Base-by-base conservation (phyloP, 35 echinoderm and acorn worm genomes). In the Apostichopus parvimensis region DNA sequence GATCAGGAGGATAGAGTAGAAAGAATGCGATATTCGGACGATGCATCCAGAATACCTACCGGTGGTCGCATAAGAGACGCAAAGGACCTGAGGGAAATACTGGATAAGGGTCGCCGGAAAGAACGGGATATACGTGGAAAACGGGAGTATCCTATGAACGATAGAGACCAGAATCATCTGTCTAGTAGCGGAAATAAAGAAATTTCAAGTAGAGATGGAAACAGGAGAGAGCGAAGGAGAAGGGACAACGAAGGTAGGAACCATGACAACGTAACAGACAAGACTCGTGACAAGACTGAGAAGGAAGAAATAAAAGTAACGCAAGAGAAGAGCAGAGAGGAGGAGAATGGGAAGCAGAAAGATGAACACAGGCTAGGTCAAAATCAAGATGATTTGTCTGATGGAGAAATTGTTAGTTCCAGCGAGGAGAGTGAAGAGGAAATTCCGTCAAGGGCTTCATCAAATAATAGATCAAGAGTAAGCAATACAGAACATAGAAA, bases 391-490 rank as follows among this genome's bases (percentile, higher is more conserved):
- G 71, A 75, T 75, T 84, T 84, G 14, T 84, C 81, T 53, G 81
- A 84, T 14, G 54, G 81, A 9, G 79, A 82, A 82, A 56, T 82
- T 56, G 15, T 53, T 8, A 82, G 79, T 15, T 11, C 12, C 56
- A 17, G 12, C 55, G 77, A 79, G 18, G 77, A 79, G 4, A 79
- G 77, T 79, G 79, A 82, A 55, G 79, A 82, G 12, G 79, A 82
- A 14, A 82, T n/a, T 4, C 15, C 56, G 13, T 17, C 52, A 56
- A 9, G 28, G 14, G 12, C 79, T 20, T 20, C 71, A 75, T 75
- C 17, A 75, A 75, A 75, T 12, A 0, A 61, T 61, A 5, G 58
- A 61, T 18, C 71, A 6, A 75, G 71, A 14, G 17, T 5, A 75
- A 7, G 71, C 1, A n/a, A 75, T 18, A 75, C 13, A n/a, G 71